Evolutionary conservation across 2,797 vertebrate species (phyloP), one percentile per base, ranked within the genome.

Genomic region (Melanotaenia trifasciata): DNA sequence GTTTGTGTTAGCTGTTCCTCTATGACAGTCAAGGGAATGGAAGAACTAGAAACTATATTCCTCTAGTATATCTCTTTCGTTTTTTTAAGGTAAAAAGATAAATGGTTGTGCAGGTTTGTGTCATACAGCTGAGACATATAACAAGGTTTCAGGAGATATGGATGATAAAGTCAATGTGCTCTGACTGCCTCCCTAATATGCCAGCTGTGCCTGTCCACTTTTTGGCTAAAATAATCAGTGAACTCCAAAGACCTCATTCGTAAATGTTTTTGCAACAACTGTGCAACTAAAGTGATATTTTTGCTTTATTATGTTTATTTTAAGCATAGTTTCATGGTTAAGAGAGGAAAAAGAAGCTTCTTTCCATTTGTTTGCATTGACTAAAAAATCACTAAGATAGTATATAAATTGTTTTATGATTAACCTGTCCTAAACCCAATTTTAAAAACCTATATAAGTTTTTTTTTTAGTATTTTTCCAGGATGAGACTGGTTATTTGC

Each of bases 111-210:
- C 60, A 50, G 45, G 58, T 67, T 35, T 72, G 58, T 67, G 22
- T 72, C 18, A 18, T 59, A 35, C 43, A 81, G 64, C 66, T 66
- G 75, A 80, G 72, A 68, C 51, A 22, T 70, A 70, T 76, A 81
- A 74, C 59, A 50, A 60, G 50, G 35, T 47, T 60, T 35, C 35
- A 36, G 72, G 58, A 69, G 70, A 59, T 74, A 75, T 75, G 70
- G 78, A 76, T 72, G 83, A 83, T 78, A 64, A 87, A 84, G 72
- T 72, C 74, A 58, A 50, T 61, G 59, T 83, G 79, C 81, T 89
- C 56, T 72, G 85, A 86, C 76, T 69, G 78, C 71, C 70, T 79
- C 78, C 72, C 77, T 83, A 84, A 89, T 83, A 74, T 65, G 78
- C 72, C 79, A 72, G 50, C 72, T 83, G 81, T 76, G 76, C 70